Base-by-base conservation (phyloP, 2,797 vertebrate genomes). In the Xenopus petersii region DNA sequence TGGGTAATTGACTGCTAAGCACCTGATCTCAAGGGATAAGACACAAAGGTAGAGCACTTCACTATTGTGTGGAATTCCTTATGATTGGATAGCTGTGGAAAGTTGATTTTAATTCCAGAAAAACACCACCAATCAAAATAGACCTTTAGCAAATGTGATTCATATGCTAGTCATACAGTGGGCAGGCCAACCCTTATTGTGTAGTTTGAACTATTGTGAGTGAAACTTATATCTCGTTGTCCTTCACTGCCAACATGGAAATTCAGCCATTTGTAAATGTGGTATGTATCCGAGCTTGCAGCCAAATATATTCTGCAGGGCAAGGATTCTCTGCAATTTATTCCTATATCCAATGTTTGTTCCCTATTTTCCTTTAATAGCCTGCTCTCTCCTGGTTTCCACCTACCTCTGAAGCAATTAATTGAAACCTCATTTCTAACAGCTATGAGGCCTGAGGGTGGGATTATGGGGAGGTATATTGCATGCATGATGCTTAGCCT, bases 201-300 rank as follows among this genome's bases (percentile, higher is more conserved):
- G 7, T 13, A 15, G 54, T 17, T 17, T 17, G 54, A 64, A 1
- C n/a, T 55, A 16, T 79, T 63, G 64, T 46, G 13, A 64, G 36
- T 48, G n/a, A 70, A 26, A 79, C 74, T 87, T 81, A 80, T 17
- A 85, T 87, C 83, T 85, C 83, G 61, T 87, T 88, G 80, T 82
- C 81, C 83, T 70, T 74, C 75, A 83, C 81, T 86, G 86, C 87
- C 82, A 84, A 79, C 84, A 33, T 0, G 80, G 84, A 81, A 81
- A 82, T 81, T 83, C 87, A 88, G 87, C 81, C 82, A 75, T 88
- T 86, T 84, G 81, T 80, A 83, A 84, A 83, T 81, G 77, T 87
- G 86, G 85, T 87, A 87, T 83, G 84, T 88, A 86, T 80, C 65
- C 49, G 6, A 30, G 66, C 13, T 82, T 80, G 30, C 64, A 24